A percentile compares a stretch with the other conserved stretches of the same genome.
phyloP scores from a whole-genome alignment of 2,797 vertebrate genomes.

The Chromobotia macracanthus region DNA sequence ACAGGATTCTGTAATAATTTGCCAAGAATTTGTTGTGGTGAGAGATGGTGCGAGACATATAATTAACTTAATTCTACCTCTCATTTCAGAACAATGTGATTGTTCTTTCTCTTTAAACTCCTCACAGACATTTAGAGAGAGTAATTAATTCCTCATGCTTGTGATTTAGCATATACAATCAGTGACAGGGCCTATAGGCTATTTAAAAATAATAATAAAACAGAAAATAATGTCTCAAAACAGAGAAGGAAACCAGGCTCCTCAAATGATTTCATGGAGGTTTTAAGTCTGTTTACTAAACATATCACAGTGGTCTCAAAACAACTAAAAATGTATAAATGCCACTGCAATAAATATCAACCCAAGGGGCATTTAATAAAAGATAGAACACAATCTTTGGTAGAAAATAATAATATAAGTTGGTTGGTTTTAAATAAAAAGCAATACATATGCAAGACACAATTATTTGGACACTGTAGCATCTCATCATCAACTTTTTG shows the following conservation, averaged over 20 bases:
- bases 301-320: neutral
- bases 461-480: too few relatives aligned
- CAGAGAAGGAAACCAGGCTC: neutral
- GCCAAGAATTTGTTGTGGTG: slow-evolving; percentile 59
- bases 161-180: neutral
- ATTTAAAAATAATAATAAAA: neutral
- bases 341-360: neutral
- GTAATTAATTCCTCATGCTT: neutral
- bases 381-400: neutral
- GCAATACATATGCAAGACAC: too few relatives aligned
- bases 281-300: neutral
- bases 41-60: slow-evolving; percentile 43
- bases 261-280: neutral
- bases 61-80: neutral
- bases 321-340: neutral
- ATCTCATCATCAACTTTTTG: too few relatives aligned
- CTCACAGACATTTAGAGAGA: slow-evolving; percentile 10
- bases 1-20: slow-evolving; percentile 56
- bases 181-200: neutral
- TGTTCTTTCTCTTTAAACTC: slow-evolving; percentile 14
- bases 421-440: too few relatives aligned
- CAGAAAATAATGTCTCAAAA: neutral
- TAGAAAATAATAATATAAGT: too few relatives aligned
- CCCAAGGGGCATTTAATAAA: neutral
- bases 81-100: slow-evolving; percentile 19